A percentile compares a stretch with the other conserved stretches of the same genome.
These are phyloP conservation scores for Parazoanthus swiftii DNA, from an alignment of 92 coral and sea anemone genomes.

Conservation along the genomic window DNA sequence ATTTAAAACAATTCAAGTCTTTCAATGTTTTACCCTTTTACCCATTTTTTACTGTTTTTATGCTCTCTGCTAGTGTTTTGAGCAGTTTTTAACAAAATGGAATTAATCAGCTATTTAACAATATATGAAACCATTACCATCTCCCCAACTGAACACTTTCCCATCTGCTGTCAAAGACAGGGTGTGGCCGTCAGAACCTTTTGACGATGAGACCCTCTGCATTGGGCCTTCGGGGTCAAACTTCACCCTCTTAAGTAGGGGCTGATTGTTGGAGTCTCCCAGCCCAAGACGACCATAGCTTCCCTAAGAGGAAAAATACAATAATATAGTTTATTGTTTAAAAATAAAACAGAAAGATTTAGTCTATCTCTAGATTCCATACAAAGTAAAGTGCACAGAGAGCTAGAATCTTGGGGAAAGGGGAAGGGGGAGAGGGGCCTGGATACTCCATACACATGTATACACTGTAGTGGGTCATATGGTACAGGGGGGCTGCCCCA, in stretches of 20 bases:
- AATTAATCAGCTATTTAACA: too few relatives aligned
- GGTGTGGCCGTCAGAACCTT: constrained; percentile 91
- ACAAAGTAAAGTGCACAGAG: too few relatives aligned
- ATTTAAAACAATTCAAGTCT: too few relatives aligned
- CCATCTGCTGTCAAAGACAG: constrained; percentile 77
- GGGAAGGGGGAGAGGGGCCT: too few relatives aligned
- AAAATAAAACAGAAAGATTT: background rate
- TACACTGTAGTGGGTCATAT: too few relatives aligned
- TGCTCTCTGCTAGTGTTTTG: too few relatives aligned
- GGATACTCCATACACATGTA: too few relatives aligned
- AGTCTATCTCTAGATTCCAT: background rate
- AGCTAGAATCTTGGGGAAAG: too few relatives aligned
- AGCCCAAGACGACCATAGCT: constrained; percentile 91
- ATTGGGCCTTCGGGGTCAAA: constrained; percentile 68
- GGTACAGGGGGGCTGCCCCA: too few relatives aligned
- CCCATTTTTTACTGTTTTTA: too few relatives aligned
- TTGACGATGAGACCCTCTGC: constrained; percentile 77
- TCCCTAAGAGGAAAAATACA: constrained; percentile 47
- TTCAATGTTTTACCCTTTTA: too few relatives aligned
- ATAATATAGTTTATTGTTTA: background rate
- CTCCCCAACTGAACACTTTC: constrained; percentile 89
- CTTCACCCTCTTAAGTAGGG: constrained; percentile 66
- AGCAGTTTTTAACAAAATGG: too few relatives aligned
- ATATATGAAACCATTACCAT: constrained; percentile 50
- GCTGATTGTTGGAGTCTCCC: constrained; percentile 82